These are phyloP conservation scores for Neomonachus schauinslandi DNA, from an alignment of 2,113 vertebrate genomes.

Conservation along the genomic window DNA sequence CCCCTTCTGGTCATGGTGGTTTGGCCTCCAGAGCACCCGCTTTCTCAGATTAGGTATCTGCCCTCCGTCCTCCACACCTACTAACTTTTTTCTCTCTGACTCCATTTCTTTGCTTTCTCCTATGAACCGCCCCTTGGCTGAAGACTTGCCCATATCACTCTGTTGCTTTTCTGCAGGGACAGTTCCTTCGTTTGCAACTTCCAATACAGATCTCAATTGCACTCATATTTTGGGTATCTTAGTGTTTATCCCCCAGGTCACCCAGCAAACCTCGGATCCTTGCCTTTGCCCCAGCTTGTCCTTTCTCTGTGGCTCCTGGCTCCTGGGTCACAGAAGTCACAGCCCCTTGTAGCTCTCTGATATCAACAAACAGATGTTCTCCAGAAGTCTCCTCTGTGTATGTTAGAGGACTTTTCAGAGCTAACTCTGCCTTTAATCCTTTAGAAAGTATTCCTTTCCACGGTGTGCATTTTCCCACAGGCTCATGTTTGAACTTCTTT, in stretches of 20 bases:
- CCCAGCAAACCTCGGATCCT: rapidly evolving
- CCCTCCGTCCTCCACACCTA: rapidly evolving
- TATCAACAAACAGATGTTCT: background rate
- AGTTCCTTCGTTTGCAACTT: background rate
- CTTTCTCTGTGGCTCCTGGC: rapidly evolving
- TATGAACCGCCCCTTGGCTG: rapidly evolving
- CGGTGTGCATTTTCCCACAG: rapidly evolving
- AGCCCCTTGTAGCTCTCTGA: background rate
- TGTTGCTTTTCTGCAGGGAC: rapidly evolving
- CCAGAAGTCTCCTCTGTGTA: background rate
- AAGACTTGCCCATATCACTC: rapidly evolving
- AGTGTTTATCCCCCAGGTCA: rapidly evolving
- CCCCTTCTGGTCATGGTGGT: rapidly evolving
- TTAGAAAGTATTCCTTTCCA: background rate
- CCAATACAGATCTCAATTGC: rapidly evolving
- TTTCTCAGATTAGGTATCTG: rapidly evolving
- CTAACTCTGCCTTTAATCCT: rapidly evolving
- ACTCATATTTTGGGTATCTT: rapidly evolving
- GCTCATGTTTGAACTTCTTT: background rate
- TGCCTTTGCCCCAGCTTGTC: too few species aligned
- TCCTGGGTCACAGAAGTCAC: background rate
- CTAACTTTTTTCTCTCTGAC: rapidly evolving
- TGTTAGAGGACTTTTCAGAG: background rate
- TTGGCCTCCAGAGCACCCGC: rapidly evolving
- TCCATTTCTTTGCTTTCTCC: background rate